A percentile compares a stretch with the other conserved stretches of the same genome.
phyloP scores from a whole-genome alignment of 1,140 invertebrate genomes.

The Drosophila sechellia region DNA sequence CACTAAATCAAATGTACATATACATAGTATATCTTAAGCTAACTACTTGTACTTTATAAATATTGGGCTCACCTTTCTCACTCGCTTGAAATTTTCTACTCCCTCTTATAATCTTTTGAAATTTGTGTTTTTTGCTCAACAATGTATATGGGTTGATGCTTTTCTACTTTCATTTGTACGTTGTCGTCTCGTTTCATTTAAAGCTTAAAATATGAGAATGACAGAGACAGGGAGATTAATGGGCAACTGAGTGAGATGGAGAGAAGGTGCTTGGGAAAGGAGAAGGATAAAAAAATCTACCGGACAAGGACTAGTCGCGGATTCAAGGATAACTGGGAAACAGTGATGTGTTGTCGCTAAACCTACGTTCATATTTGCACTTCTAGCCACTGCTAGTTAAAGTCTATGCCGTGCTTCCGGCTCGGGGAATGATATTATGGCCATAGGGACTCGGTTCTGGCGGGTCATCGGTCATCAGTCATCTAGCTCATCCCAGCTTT shows the following conservation, averaged over 20 bases:
- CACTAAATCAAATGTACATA: constrained; percentile 17
- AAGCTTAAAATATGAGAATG: constrained; percentile 58
- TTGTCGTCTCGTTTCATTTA: constrained; percentile 51
- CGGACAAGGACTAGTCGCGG: not conserved
- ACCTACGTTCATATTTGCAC: constrained; percentile 44
- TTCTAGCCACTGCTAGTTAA: constrained; percentile 29
- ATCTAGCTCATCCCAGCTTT: constrained; percentile 30
- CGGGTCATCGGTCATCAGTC: not conserved
- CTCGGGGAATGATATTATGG: constrained; percentile 47
- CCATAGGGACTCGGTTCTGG: not conserved
- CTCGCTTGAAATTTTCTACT: constrained; percentile 6
- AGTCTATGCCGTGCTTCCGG: constrained; percentile 8
- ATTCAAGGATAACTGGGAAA: constrained; percentile 15
- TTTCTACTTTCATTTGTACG: constrained; percentile 39
- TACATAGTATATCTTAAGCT: constrained; percentile 9
- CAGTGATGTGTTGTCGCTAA: constrained; percentile 17
- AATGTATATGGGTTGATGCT: not conserved
- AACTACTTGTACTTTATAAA: constrained; percentile 33
- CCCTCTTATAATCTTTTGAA: constrained; percentile 31
- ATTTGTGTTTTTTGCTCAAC: constrained; percentile 8
- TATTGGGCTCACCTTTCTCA: constrained; percentile 14
- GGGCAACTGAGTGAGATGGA: not conserved
- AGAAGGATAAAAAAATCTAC: not conserved
- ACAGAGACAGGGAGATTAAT: constrained; percentile 23
- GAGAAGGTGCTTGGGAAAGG: not conserved